Percentiles rank a stretch among this genome's conserved stretches.
phyloP scores from a whole-genome alignment of 2,797 vertebrate species.

The Phalanger gymnotis region DNA sequence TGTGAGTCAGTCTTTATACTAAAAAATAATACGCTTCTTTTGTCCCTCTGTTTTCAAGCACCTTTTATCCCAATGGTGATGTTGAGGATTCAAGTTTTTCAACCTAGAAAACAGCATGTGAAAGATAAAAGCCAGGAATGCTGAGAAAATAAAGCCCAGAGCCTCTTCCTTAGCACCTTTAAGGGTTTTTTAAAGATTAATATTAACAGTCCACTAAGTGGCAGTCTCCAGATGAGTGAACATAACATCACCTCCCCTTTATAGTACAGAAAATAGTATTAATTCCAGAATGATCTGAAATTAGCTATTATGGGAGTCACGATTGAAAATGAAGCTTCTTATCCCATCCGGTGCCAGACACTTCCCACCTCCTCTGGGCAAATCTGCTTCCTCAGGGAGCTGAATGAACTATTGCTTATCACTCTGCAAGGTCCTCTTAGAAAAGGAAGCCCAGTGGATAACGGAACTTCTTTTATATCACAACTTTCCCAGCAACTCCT shows the following conservation, averaged over 20 bases:
- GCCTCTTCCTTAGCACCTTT: neutral
- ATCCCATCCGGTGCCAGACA: conserved; percentile 16
- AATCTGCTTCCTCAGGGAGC: conserved; percentile 35
- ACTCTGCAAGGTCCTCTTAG: conserved; percentile 32
- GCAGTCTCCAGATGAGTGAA: conserved; percentile 22
- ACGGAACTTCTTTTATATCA: neutral
- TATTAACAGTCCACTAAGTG: conserved; percentile 31
- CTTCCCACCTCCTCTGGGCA: conserved; percentile 8
- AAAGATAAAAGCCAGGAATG: conserved; percentile 23
- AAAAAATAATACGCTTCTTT: neutral
- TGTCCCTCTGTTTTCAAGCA: neutral
- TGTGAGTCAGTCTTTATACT: conserved; percentile 58
- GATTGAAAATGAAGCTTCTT: neutral
- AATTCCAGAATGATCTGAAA: conserved; percentile 46
- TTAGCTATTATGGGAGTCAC: conserved; percentile 25
- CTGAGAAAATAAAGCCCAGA: neutral
- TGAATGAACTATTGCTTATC: neutral
- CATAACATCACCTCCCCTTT: conserved; percentile 15
- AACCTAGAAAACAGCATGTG: conserved; percentile 33
- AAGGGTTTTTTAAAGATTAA: conserved; percentile 36
- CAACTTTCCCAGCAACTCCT: neutral
- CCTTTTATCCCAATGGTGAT: conserved; percentile 17
- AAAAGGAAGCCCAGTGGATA: conserved; percentile 3
- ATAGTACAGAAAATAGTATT: conserved; percentile 39
- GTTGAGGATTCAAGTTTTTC: conserved; percentile 28